Conservation (phyloP, 2,888 invertebrate species). For the Xanthorhoe designata region DNA sequence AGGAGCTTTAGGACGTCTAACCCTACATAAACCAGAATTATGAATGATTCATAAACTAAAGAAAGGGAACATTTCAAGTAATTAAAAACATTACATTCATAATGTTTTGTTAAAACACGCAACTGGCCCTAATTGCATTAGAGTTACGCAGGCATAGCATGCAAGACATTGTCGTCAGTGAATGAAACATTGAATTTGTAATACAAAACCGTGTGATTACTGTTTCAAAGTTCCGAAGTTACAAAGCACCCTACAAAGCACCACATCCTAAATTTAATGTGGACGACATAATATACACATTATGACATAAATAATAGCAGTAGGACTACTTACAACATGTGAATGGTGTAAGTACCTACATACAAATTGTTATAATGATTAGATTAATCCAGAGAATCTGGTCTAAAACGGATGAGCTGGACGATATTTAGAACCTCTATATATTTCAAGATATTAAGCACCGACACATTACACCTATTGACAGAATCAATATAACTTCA, state of each 20-base stretch:
- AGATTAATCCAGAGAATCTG: too few species aligned
- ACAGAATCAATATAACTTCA: too few species aligned
- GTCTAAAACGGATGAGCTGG: too few species aligned
- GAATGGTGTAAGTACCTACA: too few species aligned
- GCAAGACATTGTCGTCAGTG: conserved; percentile 36
- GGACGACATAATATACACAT: too few species aligned
- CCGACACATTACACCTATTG: too few species aligned
- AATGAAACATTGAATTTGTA: conserved; percentile 60
- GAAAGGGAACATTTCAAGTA: conserved; percentile 7
- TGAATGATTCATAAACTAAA: conserved; percentile 4
- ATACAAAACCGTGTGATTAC: conserved; percentile 59
- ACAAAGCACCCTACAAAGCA: not conserved
- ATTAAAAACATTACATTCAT: not conserved
- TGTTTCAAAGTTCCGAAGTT: conserved; percentile 31
- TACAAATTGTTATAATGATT: too few species aligned
- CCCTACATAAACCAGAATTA: not conserved
- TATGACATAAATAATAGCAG: too few species aligned
- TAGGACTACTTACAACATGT: too few species aligned
- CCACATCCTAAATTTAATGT: not conserved
- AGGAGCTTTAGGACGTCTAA: too few species aligned
- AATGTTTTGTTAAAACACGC: conserved; percentile 41
- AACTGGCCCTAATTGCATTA: conserved; percentile 47
- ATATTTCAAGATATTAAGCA: too few species aligned
- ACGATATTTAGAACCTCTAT: too few species aligned
- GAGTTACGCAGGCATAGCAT: conserved; percentile 42